Evolutionary conservation across 2,797 vertebrate species (phyloP).

Genomic region (Lacerta viridis): DNA sequence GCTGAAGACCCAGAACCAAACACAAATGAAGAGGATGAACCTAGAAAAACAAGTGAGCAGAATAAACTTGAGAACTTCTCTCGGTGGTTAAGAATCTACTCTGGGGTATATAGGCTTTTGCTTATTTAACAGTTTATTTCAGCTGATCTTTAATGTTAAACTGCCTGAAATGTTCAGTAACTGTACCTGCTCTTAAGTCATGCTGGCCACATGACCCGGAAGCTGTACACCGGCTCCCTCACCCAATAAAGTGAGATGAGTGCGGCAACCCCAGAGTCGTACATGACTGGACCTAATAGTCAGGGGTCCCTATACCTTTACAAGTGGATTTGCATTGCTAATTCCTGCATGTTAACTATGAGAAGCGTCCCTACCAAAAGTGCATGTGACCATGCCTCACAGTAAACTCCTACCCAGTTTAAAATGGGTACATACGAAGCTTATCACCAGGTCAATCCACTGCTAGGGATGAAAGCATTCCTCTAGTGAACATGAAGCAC

Average conservation of each 20-base stretch:
- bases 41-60: conserved; percentile 51
- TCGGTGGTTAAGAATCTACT: background rate
- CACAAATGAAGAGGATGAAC: conserved; percentile 80
- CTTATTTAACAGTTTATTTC: background rate
- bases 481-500: background rate
- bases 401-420: background rate
- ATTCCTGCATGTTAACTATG: background rate
- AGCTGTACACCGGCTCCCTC: no score
- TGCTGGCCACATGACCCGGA: no score
- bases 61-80: background rate
- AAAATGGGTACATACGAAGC: background rate
- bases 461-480: background rate
- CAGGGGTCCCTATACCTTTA: no score
- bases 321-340: background rate
- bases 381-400: background rate
- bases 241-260: no score
- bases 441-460: background rate
- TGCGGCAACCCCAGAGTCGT: no score
- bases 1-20: conserved; percentile 85
- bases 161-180: background rate
- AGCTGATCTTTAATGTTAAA: background rate
- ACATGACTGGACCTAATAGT: no score
- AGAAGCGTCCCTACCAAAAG: background rate
- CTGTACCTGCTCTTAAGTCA: background rate
- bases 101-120: background rate